Evolutionary conservation across 2,113 vertebrate species (phyloP), one percentile per base, ranked within the genome.

Genomic region (Rostratula benghalensis): DNA sequence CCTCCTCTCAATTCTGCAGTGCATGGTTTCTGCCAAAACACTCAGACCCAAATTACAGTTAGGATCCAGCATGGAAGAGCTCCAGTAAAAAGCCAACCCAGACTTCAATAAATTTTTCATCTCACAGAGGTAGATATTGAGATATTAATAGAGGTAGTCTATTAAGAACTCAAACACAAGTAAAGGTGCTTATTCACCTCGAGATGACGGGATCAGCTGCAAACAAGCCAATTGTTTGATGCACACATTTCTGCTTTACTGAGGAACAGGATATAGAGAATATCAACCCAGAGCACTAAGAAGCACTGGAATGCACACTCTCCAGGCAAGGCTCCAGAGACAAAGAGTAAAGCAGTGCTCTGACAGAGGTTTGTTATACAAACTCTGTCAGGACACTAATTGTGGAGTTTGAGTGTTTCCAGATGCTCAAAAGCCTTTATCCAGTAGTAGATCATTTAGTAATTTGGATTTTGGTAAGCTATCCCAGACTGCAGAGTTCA

Each of bases 341-440:
- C 60, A 46, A 31, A 22, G 2, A 87, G 59, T 3, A 41, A 50
- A 83, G 86, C 67, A 70, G 70, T 15, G 33, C 67, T 85, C 65
- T 76, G 67, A 73, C 60, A 82, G 57, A 57, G 78, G 9, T 48
- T 93, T 93, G 53, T 63, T 91, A 70, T 10, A 65, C 91, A 70
- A 86, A 67, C 73, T 51, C 51, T 89, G 89, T 54, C 77, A 78
- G 48, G 64, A 88, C 87, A 79, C 88, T 74, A 77, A 81, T 53
- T 48, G 71, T n/a, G 22, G 50, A 22, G 25, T 61, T 6, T 95
- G 87, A 95, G 61, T 48, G 37, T n/a, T 94, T 96, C 96, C 96
- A 97, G 93, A 97, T 91, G 91, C 74, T 87, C 61, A 27, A 74
- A 94, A 76, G 84, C 45, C 77, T 71, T 70, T 76, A 64, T 37